Evolutionary conservation across 2,113 vertebrate species (phyloP), one percentile per base, ranked within the genome.

Genomic region (Tychaedon coryphoeus): DNA sequence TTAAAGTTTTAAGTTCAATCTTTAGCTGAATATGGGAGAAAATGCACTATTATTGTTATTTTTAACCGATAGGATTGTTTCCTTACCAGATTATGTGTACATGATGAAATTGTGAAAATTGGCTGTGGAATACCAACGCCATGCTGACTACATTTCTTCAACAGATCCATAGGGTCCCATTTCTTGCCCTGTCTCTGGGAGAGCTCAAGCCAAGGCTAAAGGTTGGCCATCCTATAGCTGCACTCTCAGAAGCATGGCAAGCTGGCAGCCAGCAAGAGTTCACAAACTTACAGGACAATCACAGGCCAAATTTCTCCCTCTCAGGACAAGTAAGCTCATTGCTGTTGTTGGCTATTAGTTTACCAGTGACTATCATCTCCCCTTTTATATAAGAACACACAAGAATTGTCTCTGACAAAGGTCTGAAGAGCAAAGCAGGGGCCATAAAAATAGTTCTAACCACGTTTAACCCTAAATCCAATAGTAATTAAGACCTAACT

Each of bases 311-410:
- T 65, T 34, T 42, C 20, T 86, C 42, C 33, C 31, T 76, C 66
- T 26, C 23, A 66, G 50, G 33, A 61, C 47, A 61, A 67, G 15
- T 25, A 87, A 81, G 16, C 6, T 69, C 53, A 51, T 36, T 5
- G 2, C n/a, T 72, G 7, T 5, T 75, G 10, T 7, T 85, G 77
- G n/a, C 12, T 79, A 7, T 71, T 40, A 62, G 19, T 25, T 14
- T 6, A 53, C 1, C 45, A 64, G 8, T 43, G 33, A 60, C 26
- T 25, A 28, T 6, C 25, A 2, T 2, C 2, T 3, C 20, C 2
- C 2, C 4, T 50, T 79, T 71, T 69, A 42, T 72, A 81, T 61
- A 53, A 72, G 45, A 93, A 25, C 33, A 56, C 7, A 31, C 23
- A 76, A 85, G 15, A 51, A 71, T 42, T 36, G 8, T 43, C 51